These are phyloP conservation scores for Noctua janthina DNA, from an alignment of 2,888 invertebrate genomes.

Conservation along the genomic window DNA sequence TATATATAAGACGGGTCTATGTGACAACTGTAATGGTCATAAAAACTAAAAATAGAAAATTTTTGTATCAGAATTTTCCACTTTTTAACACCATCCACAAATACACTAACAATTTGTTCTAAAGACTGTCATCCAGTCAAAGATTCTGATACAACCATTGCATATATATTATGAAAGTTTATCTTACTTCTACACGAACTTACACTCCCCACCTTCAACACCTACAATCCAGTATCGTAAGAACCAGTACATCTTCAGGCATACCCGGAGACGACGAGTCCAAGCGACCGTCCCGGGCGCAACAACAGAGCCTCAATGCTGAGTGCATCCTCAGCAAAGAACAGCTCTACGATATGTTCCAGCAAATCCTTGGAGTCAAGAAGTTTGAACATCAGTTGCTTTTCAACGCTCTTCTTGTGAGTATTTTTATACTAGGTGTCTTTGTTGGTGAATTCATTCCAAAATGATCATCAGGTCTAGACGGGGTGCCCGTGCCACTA, in stretches of 20 bases:
- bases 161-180: not conserved
- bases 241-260: constrained; percentile 74
- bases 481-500: not conserved
- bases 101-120: not conserved
- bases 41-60: not conserved
- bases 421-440: constrained; percentile 37
- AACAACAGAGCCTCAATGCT: constrained; percentile 97
- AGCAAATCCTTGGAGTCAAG: constrained; percentile 99
- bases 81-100: not conserved
- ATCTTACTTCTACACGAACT: constrained; percentile 1
- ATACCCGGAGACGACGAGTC: constrained; percentile 96
- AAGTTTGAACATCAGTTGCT: constrained; percentile 99
- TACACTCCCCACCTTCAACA: not conserved
- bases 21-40: not conserved
- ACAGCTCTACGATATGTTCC: constrained; percentile 99
- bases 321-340: constrained; percentile 99
- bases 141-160: constrained; percentile 11
- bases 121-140: not conserved
- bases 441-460: not conserved
- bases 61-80: constrained; percentile 19
- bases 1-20: constrained; percentile 29
- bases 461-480: not conserved
- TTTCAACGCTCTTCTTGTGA: constrained; percentile 96
- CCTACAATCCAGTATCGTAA: constrained; percentile 24
- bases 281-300: constrained; percentile 96